phyloP scores from a whole-genome alignment of 2,888 invertebrate species.

The Mactromeris polynyma region DNA sequence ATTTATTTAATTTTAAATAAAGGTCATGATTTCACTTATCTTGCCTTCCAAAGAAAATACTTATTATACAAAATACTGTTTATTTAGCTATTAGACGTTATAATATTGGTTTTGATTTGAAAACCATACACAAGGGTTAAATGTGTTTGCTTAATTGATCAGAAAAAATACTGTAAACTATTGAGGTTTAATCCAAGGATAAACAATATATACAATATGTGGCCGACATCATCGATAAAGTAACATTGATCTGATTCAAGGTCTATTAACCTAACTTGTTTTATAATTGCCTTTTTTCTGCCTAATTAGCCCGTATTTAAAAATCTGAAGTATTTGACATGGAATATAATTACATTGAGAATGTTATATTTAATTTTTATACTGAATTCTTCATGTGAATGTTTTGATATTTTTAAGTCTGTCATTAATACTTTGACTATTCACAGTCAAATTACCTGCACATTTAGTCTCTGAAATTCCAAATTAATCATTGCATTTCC shows the following conservation, averaged over 20 bases:
- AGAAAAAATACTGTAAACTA: constrained; percentile 40
- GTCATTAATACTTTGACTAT: too few relatives aligned
- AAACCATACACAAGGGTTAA: constrained; percentile 29
- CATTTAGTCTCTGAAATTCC: too few relatives aligned
- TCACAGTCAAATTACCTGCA: too few relatives aligned
- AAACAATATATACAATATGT: constrained; percentile 34
- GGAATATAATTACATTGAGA: background rate
- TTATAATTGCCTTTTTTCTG: constrained; percentile 23
- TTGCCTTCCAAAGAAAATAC: background rate
- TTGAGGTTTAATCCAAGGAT: constrained; percentile 40
- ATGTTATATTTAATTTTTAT: too few relatives aligned
- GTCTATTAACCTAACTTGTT: constrained; percentile 9
- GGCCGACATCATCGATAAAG: constrained; percentile 23
- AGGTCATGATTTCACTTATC: background rate
- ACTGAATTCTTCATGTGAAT: too few relatives aligned
- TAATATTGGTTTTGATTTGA: background rate
- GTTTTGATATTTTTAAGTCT: too few relatives aligned
- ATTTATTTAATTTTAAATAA: background rate
- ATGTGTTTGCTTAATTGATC: constrained; percentile 62
- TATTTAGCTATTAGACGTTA: background rate
- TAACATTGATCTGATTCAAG: constrained; percentile 34
- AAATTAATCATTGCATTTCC: background rate
- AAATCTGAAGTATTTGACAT: background rate
- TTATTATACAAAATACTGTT: background rate
- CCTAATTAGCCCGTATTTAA: background rate